Evolutionary conservation across 2,113 vertebrate species (phyloP).

Genomic region (Sapajus apella): DNA sequence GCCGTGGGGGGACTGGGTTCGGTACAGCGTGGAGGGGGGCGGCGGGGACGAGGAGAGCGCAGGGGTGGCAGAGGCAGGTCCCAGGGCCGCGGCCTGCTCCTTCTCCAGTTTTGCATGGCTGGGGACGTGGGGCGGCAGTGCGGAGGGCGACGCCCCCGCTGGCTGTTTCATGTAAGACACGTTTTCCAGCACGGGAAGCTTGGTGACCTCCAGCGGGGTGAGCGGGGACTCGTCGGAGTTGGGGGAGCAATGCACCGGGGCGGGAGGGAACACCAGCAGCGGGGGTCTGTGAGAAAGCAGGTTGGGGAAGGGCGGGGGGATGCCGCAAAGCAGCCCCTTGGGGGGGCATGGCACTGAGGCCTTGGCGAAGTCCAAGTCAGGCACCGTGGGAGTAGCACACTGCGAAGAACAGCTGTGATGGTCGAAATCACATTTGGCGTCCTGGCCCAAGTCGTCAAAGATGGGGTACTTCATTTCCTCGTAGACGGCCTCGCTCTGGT

Average conservation of each 20-base stretch:
- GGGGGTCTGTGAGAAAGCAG: constrained; percentile 94
- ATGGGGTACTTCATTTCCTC: constrained; percentile 98
- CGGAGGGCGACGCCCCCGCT: constrained; percentile 86
- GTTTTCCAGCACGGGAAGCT: constrained; percentile 92
- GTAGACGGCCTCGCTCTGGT: constrained; percentile 95
- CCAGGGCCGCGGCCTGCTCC: constrained; percentile 88
- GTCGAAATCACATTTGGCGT: constrained; percentile 87
- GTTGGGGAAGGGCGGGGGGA: constrained; percentile 97
- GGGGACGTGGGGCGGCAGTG: constrained; percentile 88
- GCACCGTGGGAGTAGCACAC: constrained; percentile 94
- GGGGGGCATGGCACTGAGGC: constrained; percentile 88
- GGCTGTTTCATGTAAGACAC: constrained; percentile 89
- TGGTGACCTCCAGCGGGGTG: constrained; percentile 94
- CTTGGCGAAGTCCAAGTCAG: constrained; percentile 92
- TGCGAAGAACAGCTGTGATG: constrained; percentile 93
- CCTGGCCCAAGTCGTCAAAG: constrained; percentile 91
- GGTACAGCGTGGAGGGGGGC: constrained; percentile 91
- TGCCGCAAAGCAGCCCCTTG: constrained; percentile 91
- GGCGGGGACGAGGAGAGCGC: constrained; percentile 94
- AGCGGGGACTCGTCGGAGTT: constrained; percentile 98
- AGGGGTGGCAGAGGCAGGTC: constrained; percentile 86
- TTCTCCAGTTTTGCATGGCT: constrained; percentile 90
- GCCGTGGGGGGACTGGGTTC: constrained; percentile 91
- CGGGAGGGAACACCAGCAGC: constrained; percentile 94
- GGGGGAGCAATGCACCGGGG: constrained; percentile 94